Evolutionary conservation across 1,140 invertebrate genomes (phyloP).

Genomic region (Leptonema lineaticorne): DNA sequence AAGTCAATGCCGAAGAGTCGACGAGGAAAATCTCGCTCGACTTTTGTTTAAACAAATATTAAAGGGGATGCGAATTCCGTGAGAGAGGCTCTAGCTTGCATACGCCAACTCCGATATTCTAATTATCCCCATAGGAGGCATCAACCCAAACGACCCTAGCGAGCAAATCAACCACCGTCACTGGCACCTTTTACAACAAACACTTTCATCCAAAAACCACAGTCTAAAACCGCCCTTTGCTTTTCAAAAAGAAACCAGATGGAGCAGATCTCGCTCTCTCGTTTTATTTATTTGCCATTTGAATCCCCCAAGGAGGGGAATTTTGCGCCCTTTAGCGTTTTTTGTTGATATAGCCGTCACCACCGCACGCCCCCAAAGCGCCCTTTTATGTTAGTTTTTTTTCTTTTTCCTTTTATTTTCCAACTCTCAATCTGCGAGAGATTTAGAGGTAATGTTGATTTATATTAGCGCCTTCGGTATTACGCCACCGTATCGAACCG

Average conservation of each 20-base stretch:
- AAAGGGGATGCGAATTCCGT: background rate
- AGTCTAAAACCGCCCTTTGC: too few species aligned
- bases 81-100: background rate
- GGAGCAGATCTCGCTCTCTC: conserved; percentile 28
- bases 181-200: background rate
- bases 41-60: conserved; percentile 33
- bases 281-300: conserved; percentile 40
- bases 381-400: conserved; percentile 26
- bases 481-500: background rate
- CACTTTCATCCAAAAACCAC: background rate
- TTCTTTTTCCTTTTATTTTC: too few species aligned
- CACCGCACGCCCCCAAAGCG: background rate
- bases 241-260: conserved; percentile 23
- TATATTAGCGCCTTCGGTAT: conserved; percentile 20
- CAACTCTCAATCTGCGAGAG: conserved; percentile 15
- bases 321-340: conserved; percentile 25
- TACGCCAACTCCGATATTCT: conserved; percentile 23
- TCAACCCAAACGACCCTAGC: conserved; percentile 23
- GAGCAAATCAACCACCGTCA: conserved; percentile 34
- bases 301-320: conserved; percentile 24
- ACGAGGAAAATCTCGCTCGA: conserved; percentile 1
- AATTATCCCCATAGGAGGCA: conserved; percentile 31
- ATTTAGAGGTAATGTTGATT: conserved; percentile 21
- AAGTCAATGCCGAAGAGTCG: conserved; percentile 25
- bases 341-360: conserved; percentile 23